Conservation (phyloP, 2,888 invertebrate species). For the Drosophila buzzatii region DNA sequence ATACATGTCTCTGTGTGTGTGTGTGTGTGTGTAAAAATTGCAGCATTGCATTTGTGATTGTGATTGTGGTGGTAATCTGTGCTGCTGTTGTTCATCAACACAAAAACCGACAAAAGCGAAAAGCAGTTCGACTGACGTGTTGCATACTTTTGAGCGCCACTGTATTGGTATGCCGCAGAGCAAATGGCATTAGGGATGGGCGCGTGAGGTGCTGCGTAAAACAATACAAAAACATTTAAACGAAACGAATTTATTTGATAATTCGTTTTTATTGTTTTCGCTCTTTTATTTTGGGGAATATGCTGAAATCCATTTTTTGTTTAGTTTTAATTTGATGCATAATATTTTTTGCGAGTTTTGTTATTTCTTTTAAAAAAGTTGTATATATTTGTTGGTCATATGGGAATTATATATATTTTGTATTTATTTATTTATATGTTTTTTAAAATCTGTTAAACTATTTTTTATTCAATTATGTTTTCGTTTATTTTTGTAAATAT, state of each 20-base stretch:
- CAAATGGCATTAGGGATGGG: slow-evolving; percentile 17
- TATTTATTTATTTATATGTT: too few relatives aligned
- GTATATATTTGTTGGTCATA: background rate
- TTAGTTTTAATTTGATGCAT: background rate
- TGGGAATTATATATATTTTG: background rate
- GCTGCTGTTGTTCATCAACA: slow-evolving; percentile 27
- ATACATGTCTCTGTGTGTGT: background rate
- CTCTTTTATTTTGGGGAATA: background rate
- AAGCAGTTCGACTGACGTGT: slow-evolving; percentile 32
- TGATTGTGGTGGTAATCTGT: slow-evolving; percentile 45
- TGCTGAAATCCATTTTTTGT: background rate
- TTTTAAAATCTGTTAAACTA: background rate
- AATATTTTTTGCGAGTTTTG: background rate
- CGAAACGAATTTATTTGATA: slow-evolving; percentile 8
- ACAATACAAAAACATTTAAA: slow-evolving; percentile 1
- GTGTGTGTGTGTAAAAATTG: slow-evolving; percentile 35
- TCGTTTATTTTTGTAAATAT: slow-evolving; percentile 2
- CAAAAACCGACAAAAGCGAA: slow-evolving; percentile 9
- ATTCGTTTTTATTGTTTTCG: background rate
- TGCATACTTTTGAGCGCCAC: slow-evolving; percentile 61
- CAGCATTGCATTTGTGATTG: slow-evolving; percentile 42
- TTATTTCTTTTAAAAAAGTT: background rate
- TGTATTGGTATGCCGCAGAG: slow-evolving; percentile 21
- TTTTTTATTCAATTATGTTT: background rate
- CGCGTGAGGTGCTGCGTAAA: background rate